These are phyloP conservation scores for Ceryle rudis DNA, from an alignment of 2,797 vertebrate genomes.

Conservation along the genomic window DNA sequence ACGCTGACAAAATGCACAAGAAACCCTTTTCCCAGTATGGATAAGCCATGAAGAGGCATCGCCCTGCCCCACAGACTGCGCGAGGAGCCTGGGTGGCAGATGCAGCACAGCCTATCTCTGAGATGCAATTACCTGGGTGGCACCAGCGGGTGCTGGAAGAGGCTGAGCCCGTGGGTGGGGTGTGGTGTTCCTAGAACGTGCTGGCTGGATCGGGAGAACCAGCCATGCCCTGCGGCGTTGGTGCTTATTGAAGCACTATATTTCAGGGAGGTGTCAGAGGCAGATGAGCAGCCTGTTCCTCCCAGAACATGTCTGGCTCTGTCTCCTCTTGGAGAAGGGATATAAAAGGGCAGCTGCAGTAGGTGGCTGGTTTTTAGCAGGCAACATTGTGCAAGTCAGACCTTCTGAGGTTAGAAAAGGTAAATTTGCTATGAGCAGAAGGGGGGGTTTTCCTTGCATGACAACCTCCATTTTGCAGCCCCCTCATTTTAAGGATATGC, in stretches of 20 bases:
- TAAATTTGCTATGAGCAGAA: background rate
- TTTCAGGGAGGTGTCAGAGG: constrained; percentile 49
- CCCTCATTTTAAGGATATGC: background rate
- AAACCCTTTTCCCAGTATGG: background rate
- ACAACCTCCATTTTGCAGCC: background rate
- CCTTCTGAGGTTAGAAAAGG: background rate
- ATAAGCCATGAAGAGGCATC: background rate
- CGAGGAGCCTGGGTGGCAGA: background rate
- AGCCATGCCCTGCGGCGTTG: background rate
- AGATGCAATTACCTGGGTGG: background rate
- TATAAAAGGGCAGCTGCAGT: constrained; percentile 23
- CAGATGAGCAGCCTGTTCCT: constrained; percentile 25
- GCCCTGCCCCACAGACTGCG: background rate
- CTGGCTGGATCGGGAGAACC: background rate
- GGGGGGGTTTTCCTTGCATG: fast-evolving
- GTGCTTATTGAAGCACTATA: background rate
- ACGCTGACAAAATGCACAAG: background rate
- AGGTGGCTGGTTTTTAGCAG: background rate
- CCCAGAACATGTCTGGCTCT: constrained; percentile 55
- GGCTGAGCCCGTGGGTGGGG: background rate
- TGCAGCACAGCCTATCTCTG: background rate
- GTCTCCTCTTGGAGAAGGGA: constrained; percentile 11
- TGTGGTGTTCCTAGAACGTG: constrained; percentile 44
- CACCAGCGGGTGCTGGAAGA: background rate
- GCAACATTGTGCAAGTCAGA: background rate